Evolutionary conservation across 92 coral and sea anemone species (phyloP).

Genomic region (Pocillopora meandrina): DNA sequence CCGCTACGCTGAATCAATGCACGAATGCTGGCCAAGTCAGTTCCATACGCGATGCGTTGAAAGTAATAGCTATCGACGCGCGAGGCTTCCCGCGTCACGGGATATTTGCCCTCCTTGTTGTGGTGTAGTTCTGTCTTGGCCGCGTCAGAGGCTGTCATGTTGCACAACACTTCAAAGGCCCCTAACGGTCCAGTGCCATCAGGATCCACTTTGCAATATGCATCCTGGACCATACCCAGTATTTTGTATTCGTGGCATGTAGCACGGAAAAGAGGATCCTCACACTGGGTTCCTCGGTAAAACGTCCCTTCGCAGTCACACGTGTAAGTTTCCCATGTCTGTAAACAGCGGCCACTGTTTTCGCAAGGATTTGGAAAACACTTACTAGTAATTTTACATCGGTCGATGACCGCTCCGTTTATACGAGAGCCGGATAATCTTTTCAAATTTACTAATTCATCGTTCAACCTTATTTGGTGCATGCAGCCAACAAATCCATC

Average conservation of each 20-base stretch:
- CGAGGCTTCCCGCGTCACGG: constrained; percentile 44
- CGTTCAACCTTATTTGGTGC: constrained; percentile 67
- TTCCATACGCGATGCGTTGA: constrained; percentile 69
- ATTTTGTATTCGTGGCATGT: constrained; percentile 89
- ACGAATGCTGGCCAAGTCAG: constrained; percentile 67
- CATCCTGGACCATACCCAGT: constrained; percentile 80
- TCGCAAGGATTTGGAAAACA: constrained; percentile 90
- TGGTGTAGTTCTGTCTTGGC: constrained; percentile 81
- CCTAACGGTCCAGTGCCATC: constrained; percentile 82
- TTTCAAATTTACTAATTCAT: constrained; percentile 38
- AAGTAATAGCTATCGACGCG: constrained; percentile 47
- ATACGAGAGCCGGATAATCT: constrained; percentile 41
- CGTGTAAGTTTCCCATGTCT: constrained; percentile 63
- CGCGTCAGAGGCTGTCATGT: constrained; percentile 73
- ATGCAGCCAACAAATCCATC: constrained; percentile 94
- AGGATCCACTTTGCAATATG: constrained; percentile 89
- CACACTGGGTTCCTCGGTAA: constrained; percentile 76
- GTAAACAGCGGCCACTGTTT: constrained; percentile 76
- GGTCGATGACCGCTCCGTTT: constrained; percentile 50
- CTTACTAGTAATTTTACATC: constrained; percentile 57
- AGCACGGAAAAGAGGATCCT: constrained; percentile 83
- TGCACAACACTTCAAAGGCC: constrained; percentile 77
- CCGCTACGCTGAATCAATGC: constrained; percentile 74
- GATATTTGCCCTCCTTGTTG: constrained; percentile 51
- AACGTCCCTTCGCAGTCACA: constrained; percentile 87